Evolutionary conservation across 2,113 vertebrate species (phyloP), one percentile per base, ranked within the genome.

Genomic region (Nematolebias whitei): DNA sequence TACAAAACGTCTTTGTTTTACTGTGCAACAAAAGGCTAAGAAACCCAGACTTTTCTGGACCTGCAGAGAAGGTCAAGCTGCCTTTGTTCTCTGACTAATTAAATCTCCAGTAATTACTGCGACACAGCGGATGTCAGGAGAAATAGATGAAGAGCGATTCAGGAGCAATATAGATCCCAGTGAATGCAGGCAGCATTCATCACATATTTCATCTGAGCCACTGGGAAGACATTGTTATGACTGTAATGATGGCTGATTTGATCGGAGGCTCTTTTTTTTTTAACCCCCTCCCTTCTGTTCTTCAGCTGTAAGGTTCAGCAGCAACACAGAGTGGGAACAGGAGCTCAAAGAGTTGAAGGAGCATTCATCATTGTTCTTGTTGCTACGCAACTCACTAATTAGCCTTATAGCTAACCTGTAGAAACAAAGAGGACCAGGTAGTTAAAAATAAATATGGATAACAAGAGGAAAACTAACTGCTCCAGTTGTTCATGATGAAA

Each of bases 81-180:
- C 67, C 74, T 85, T 90, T 87, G 84, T 88, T 81, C 82, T 76
- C 71, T 1, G 50, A 62, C 79, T 91, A 85, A 89, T 89, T 81
- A 83, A 84, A 87, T 78, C 85, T 64, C 49, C 56, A 53, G 80
- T 85, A 80, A 87, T 87, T 85, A 78, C 50, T 32, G 67, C 23
- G 1, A 67, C 41, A 55, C 62, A 64, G 77, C 81, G 63, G 73
- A 79, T 60, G 82, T 66, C 69, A 61, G 68, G 57, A 53, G 52
- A 71, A 58, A 63, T 15, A 68, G 79, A 77, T 55, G 56, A 71
- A 43, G 61, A 60, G 65, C 39, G 83, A 71, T 70, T 64, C 50
- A 52, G 63, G 35, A 39, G 71, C 60, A n/a, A 38, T 10, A 43
- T 43, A 10, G 63, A 80, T 68, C 68, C 18, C 16, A 69, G 66